Evolutionary conservation across 2,113 vertebrate genomes (phyloP).

Genomic region (Notarius lentiginosus): DNA sequence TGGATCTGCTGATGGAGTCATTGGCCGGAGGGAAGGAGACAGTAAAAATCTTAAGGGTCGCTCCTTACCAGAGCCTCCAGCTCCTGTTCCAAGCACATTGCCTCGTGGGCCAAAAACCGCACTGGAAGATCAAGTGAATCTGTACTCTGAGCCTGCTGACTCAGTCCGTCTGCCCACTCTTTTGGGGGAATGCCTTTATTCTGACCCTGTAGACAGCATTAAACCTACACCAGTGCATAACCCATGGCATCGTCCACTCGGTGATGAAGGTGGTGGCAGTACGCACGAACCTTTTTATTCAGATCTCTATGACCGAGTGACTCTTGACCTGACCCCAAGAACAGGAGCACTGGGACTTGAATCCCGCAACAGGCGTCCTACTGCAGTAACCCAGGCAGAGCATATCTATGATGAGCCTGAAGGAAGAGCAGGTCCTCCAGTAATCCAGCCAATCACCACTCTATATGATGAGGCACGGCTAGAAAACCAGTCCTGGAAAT

Average conservation of each 20-base stretch:
- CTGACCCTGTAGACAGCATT: constrained; percentile 86
- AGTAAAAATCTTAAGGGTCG: constrained; percentile 68
- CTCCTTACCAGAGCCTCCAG: constrained; percentile 77
- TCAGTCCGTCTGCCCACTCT: constrained; percentile 71
- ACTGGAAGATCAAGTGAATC: constrained; percentile 59
- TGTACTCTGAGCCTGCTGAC: constrained; percentile 92
- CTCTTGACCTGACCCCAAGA: constrained; percentile 65
- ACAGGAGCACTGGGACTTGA: constrained; percentile 61
- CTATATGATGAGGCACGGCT: constrained; percentile 80
- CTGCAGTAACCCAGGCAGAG: constrained; percentile 53
- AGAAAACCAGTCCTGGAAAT: constrained; percentile 73
- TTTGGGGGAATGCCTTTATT: constrained; percentile 79
- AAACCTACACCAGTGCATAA: constrained; percentile 56
- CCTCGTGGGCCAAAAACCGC: constrained; percentile 32
- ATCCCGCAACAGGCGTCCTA: constrained; percentile 35
- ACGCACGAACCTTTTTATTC: constrained; percentile 63
- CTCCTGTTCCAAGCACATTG: constrained; percentile 57
- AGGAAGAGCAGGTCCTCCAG: constrained; percentile 65
- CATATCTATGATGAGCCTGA: constrained; percentile 96
- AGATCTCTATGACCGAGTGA: constrained; percentile 75
- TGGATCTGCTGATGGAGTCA: constrained; percentile 68
- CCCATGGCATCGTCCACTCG: constrained; percentile 60
- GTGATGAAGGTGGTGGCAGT: constrained; percentile 59
- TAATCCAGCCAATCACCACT: neutral
- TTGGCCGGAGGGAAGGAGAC: constrained; percentile 68